Evolutionary conservation across 2,888 invertebrate species (phyloP).

Genomic region (Phrixothrix hirtus): DNA sequence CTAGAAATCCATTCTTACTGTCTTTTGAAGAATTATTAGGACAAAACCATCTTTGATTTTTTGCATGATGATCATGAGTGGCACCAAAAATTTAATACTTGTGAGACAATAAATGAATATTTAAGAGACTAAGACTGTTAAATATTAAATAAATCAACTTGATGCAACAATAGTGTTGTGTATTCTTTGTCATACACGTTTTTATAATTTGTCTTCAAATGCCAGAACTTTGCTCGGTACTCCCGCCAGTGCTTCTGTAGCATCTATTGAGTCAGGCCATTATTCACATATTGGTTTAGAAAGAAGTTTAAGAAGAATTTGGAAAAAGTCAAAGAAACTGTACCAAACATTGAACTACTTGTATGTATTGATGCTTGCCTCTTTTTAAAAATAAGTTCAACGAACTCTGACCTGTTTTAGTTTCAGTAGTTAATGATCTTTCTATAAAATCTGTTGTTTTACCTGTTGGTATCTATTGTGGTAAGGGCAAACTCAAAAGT

Average conservation of each 20-base stretch:
- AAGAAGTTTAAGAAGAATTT: too few species aligned
- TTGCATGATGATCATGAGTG: neutral
- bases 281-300: too few species aligned
- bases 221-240: conserved; percentile 20
- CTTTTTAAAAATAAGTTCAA: conserved; percentile 5
- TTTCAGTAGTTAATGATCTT: neutral
- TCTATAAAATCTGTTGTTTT: conserved; percentile 1
- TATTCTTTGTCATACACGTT: conserved; percentile 1
- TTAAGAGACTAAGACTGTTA: neutral
- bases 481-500: conserved; percentile 5
- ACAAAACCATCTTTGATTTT: neutral
- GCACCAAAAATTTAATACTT: neutral
- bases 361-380: neutral
- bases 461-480: conserved; percentile 11
- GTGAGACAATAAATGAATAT: neutral
- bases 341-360: neutral
- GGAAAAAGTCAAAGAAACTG: neutral
- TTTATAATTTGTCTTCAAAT: conserved; percentile 14
- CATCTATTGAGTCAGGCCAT: conserved; percentile 6
- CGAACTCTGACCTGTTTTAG: too few species aligned
- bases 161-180: neutral
- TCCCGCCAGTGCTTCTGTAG: conserved; percentile 2
- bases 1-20: neutral
- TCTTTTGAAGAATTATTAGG: neutral
- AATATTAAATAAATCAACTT: neutral